Conservation (phyloP, 2,113 vertebrate species). For the Scophthalmus maximus region DNA sequence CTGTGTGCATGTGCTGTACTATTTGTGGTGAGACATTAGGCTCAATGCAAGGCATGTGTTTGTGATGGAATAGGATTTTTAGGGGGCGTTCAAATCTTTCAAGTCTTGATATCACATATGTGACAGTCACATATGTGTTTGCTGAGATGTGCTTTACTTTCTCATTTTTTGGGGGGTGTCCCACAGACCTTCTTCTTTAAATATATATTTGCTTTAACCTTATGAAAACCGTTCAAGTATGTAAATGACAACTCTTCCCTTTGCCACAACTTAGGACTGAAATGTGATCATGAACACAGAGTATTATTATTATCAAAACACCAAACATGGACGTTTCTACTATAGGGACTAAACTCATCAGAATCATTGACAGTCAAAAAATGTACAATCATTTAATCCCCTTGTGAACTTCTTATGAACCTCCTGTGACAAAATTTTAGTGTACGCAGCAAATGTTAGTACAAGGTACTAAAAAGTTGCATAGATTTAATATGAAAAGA, state of each 20-base stretch:
- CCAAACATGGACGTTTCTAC: background rate
- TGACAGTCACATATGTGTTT: background rate
- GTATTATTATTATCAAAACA: background rate
- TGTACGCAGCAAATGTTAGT: no score
- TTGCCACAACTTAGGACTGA: background rate
- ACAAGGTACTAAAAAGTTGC: background rate
- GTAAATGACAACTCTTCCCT: background rate
- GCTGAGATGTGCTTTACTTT: constrained; percentile 1
- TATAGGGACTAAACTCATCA: background rate
- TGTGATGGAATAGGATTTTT: constrained; percentile 1
- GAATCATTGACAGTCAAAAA: background rate
- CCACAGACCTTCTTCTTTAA: background rate
- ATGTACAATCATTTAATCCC: background rate
- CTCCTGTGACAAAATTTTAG: no score
- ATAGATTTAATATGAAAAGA: constrained; percentile 6
- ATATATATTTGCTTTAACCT: no score
- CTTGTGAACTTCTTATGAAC: background rate
- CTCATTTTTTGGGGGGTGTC: background rate
- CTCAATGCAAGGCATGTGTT: constrained; percentile 38
- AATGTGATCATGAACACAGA: background rate
- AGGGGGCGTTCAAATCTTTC: constrained; percentile 2
- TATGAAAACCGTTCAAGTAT: no score
- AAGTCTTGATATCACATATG: background rate
- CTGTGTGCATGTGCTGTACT: constrained; percentile 29
- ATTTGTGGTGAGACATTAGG: constrained; percentile 54